Percentiles rank a stretch among this genome's conserved stretches.
Evolutionary conservation across 2,797 vertebrate species (phyloP).

Genomic region (Helarctos malayanus): DNA sequence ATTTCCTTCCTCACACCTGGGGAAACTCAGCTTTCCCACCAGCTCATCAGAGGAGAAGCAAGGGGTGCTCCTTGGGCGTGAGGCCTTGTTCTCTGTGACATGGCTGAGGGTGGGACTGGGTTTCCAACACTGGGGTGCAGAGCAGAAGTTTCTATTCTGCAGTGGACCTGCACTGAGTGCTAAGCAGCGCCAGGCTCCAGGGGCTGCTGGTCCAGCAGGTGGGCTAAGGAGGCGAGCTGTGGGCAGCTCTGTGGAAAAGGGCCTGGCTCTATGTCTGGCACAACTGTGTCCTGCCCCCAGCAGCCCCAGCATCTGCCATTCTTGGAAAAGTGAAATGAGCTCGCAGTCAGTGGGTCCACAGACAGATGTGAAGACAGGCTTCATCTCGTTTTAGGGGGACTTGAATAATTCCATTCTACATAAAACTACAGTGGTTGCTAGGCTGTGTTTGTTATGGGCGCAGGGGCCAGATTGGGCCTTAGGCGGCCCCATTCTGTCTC

Average conservation of each 20-base stretch:
- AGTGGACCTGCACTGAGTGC: neutral
- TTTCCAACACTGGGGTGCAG: neutral
- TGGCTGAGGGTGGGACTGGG: neutral
- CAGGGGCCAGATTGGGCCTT: neutral
- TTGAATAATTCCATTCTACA: neutral
- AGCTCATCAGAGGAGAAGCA: neutral
- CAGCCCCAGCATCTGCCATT: neutral
- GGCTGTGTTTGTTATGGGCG: neutral
- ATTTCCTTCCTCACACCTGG: neutral
- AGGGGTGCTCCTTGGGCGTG: neutral
- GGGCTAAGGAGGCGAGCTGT: neutral
- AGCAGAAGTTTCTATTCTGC: neutral
- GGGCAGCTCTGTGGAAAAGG: neutral
- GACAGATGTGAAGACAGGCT: neutral
- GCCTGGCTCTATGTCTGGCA: neutral
- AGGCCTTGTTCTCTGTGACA: neutral
- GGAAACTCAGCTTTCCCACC: neutral
- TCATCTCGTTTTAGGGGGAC: neutral
- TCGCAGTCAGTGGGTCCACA: neutral
- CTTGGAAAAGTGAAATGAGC: neutral
- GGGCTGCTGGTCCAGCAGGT: neutral
- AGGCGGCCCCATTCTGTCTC: neutral
- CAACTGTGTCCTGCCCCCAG: neutral
- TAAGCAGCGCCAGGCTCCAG: rapidly evolving
- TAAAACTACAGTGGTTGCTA: neutral